Conservation (phyloP, 2,888 invertebrate species). For the Callosobruchus maculatus region DNA sequence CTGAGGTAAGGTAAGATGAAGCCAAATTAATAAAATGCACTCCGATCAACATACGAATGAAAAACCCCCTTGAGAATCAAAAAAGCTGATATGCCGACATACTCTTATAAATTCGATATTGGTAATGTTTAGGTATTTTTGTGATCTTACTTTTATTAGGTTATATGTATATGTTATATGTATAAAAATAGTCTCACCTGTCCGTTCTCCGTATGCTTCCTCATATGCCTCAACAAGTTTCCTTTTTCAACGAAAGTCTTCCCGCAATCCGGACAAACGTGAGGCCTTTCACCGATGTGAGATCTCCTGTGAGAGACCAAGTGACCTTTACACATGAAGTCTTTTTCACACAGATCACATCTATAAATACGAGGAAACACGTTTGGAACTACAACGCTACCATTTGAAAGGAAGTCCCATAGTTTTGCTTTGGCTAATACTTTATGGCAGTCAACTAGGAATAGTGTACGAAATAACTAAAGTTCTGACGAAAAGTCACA, state of each 20-base stretch:
- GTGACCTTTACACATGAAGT: conserved; percentile 86
- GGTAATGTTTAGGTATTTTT: no score
- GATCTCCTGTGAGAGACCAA: conserved; percentile 78
- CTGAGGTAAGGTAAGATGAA: no score
- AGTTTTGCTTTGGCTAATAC: not conserved
- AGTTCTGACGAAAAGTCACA: no score
- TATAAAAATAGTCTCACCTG: conserved; percentile 3
- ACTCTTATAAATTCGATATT: no score
- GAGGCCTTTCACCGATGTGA: conserved; percentile 64
- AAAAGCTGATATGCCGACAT: no score
- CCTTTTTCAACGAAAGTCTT: conserved; percentile 79
- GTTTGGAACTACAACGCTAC: not conserved
- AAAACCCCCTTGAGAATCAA: no score
- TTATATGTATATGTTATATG: no score
- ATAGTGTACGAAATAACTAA: not conserved
- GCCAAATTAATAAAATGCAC: no score
- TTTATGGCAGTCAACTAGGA: not conserved
- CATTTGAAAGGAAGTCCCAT: not conserved
- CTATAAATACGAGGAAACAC: conserved; percentile 4
- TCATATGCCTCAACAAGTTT: conserved; percentile 70
- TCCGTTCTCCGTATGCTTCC: conserved; percentile 56
- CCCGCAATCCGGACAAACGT: conserved; percentile 68
- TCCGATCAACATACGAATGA: no score
- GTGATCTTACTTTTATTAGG: no score
- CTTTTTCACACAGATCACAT: conserved; percentile 81